Percentiles rank a stretch among this genome's conserved stretches.
Evolutionary conservation across 2,888 invertebrate genomes (phyloP).

Genomic region (Lycia hirtaria): DNA sequence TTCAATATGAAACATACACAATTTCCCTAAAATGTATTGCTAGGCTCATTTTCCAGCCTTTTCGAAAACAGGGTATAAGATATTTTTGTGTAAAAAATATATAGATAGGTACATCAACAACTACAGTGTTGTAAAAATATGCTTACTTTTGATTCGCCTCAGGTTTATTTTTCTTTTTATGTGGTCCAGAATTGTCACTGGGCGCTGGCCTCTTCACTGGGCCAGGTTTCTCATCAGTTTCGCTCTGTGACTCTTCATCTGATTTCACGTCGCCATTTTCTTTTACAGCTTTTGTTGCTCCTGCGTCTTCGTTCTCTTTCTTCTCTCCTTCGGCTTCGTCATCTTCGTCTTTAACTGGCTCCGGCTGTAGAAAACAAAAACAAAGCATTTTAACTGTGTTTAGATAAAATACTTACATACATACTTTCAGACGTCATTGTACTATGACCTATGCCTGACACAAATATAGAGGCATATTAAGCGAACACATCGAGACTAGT

Average conservation of each 20-base stretch:
- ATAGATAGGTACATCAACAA: too few relatives aligned
- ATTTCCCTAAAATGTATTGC: too few relatives aligned
- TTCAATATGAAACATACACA: too few relatives aligned
- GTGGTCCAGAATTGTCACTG: constrained; percentile 46
- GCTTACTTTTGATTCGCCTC: constrained; percentile 45
- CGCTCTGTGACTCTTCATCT: constrained; percentile 40
- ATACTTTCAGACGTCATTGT: too few relatives aligned
- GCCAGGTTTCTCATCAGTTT: constrained; percentile 43
- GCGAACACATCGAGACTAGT: too few relatives aligned
- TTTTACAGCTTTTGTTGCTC: constrained; percentile 48
- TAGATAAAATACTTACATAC: too few relatives aligned
- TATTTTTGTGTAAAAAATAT: too few relatives aligned
- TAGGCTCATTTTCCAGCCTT: too few relatives aligned
- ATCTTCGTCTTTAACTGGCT: constrained; percentile 74
- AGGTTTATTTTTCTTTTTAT: constrained; percentile 64
- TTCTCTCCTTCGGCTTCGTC: constrained; percentile 61
- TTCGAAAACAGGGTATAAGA: too few relatives aligned
- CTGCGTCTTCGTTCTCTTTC: constrained; percentile 39
- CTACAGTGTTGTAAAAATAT: not conserved
- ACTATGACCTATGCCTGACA: too few relatives aligned
- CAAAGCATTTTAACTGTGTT: constrained; percentile 13
- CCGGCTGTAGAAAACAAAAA: constrained; percentile 74
- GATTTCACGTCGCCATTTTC: constrained; percentile 62
- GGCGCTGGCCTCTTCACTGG: constrained; percentile 61
- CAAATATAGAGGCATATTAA: too few relatives aligned